Base-by-base conservation (phyloP, 2,888 invertebrate species). In the Branchipolynoe longqiensis region DNA sequence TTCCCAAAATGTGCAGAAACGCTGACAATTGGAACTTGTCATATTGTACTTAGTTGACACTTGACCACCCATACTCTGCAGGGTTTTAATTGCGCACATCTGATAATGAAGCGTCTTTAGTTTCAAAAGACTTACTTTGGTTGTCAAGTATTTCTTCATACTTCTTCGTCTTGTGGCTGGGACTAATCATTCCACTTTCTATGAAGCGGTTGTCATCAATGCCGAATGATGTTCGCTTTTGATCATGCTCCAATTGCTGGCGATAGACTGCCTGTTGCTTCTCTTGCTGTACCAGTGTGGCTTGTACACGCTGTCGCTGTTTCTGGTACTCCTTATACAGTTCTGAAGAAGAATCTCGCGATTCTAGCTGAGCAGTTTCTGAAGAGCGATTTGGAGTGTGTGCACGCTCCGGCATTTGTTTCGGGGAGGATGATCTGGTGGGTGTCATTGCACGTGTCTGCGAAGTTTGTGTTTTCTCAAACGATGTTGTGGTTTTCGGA, bases 281-380 rank as follows among this genome's bases (percentile, higher is more conserved):
- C 33, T 88, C 88, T 31, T 87, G 87, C 78, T 89, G 86, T 56
- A 64, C 85, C 88, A 95, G 92, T 48, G 95, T 95, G 89, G 95
- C 95, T 90, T 91, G 90, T 18, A 93, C 86, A 33, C 89, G 87
- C 84, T 90, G 89, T 84, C 90, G 90, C 88, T 93, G 93, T 69
- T 96, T 95, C 93, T 97, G 97, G 92, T 96, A 97, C 92, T 97
- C 97, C 91, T 96, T 96, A 90, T 96, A 95, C 86, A 97, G 94
- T 91, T 97, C 97, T 78, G 96, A 95, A 87, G 95, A 91, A 4
- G 92, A 97, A 94, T 92, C 97, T 97, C 83, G 96, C 95, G 87
- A 95, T 91, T 14, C 78, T 25, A 12, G 48, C 6, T 78, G 48
- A 0, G 48, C 18, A 22, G n/a, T 87, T n/a, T 62, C 81, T n/a